Conservation (phyloP, 2,797 vertebrate species). For the Rhadinocentrus ornatus region DNA sequence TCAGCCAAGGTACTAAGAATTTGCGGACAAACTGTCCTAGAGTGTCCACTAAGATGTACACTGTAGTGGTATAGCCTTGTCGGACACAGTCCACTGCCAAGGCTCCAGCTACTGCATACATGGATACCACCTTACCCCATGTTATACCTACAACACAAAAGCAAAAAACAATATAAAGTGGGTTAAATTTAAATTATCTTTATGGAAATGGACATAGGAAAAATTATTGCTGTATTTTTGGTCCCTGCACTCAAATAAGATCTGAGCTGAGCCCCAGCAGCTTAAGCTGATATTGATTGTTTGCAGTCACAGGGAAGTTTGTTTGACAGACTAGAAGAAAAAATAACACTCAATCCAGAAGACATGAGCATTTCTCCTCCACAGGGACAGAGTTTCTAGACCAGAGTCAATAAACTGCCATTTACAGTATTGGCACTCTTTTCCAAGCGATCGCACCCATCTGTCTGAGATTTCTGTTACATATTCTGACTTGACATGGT, state of each 20-base stretch:
- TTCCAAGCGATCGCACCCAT: neutral
- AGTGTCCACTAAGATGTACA: slow-evolving; percentile 92
- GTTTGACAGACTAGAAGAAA: neutral
- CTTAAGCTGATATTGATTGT: slow-evolving; percentile 21
- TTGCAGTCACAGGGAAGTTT: neutral
- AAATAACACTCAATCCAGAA: neutral
- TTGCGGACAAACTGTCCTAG: slow-evolving; percentile 94
- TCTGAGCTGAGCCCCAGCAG: neutral
- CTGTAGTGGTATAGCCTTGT: slow-evolving; percentile 87
- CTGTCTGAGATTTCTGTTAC: slow-evolving; percentile 2
- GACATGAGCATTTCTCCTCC: neutral
- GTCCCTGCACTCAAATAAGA: too few relatives aligned
- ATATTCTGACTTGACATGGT: slow-evolving; percentile 15
- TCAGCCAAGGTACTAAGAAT: slow-evolving; percentile 91
- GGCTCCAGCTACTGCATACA: slow-evolving; percentile 92
- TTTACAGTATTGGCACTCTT: slow-evolving; percentile 4
- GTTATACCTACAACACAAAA: slow-evolving; percentile 87
- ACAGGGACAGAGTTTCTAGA: neutral
- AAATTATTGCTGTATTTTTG: neutral
- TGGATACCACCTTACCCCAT: slow-evolving; percentile 96
- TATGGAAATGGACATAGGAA: neutral
- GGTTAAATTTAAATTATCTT: neutral
- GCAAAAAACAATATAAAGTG: slow-evolving; percentile 1
- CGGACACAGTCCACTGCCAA: slow-evolving; percentile 94
- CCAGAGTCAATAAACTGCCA: neutral